Percentiles rank a stretch among this genome's conserved stretches.
Conservation (phyloP, 2,797 vertebrate species). For the Rhyacichthys aspro region DNA sequence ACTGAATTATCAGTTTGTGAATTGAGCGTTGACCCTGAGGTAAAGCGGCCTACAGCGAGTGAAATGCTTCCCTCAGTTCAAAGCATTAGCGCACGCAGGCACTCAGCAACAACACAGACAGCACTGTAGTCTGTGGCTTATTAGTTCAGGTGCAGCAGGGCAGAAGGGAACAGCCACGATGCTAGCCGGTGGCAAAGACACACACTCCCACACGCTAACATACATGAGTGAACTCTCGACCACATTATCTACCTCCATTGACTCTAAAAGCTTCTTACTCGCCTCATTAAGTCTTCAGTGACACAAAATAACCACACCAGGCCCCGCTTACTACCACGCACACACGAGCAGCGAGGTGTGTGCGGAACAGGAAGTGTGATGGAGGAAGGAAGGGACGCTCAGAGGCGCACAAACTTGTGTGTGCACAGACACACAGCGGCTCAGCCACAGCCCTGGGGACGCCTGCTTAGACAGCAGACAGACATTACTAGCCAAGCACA, state of each 20-base stretch:
- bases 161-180: constrained; percentile 51
- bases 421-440: constrained; percentile 38
- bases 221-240: constrained; percentile 58
- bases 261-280: constrained; percentile 81
- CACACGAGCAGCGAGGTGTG: constrained; percentile 14
- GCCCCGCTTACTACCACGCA: constrained; percentile 44
- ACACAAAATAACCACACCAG: constrained; percentile 75
- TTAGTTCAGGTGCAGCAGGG: constrained; percentile 61
- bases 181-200: constrained; percentile 54
- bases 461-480: constrained; percentile 63
- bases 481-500: constrained; percentile 60
- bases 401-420: constrained; percentile 24
- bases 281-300: constrained; percentile 82
- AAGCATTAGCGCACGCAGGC: constrained; percentile 16
- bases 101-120: constrained; percentile 16
- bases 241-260: constrained; percentile 79
- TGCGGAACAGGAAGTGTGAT: constrained; percentile 6
- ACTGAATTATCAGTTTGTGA: constrained; percentile 2
- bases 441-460: constrained; percentile 47
- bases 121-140: constrained; percentile 35
- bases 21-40: constrained; percentile 3
- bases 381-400: constrained; percentile 9
- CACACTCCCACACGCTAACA: constrained; percentile 35
- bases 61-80: constrained; percentile 14
- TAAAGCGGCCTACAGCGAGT: background rate